Base-by-base conservation (phyloP, 1,140 invertebrate genomes). In the Ostrea edulis region DNA sequence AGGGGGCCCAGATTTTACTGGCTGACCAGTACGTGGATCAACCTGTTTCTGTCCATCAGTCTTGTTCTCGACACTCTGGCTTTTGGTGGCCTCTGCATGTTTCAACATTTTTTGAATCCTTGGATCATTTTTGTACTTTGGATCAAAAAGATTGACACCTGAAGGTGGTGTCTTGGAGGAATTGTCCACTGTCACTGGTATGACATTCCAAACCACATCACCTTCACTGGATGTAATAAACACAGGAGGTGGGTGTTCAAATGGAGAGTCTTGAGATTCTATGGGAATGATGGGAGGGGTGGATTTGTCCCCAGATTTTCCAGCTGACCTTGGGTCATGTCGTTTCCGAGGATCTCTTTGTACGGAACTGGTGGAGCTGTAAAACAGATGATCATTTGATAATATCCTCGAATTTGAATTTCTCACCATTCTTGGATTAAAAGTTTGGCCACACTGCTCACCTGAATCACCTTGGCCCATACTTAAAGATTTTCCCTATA, bases 61-160 rank as follows among this genome's bases (percentile, higher is more conserved):
- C 11, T 35, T 44, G 12, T 44, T 85, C 9, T 89, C 89, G 2
- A 71, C 55, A 44, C 65, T 65, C 62, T 84, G 82, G 0, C 51
- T 25, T 29, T 58, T 68, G n/a, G 29, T 71, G 14, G 83, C 82
- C 55, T 71, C 83, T 44, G 83, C 17, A 29, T 53, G 58, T n/a
- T 88, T 88, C 54, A 90, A 62, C 35, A 90, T 84, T 88, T 92
- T 91, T 89, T 93, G 91, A 44, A 93, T 89, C 53, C 93, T 88
- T 12, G 93, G 93, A 87, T 94, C 93, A 88, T 88, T 84, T 84
- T 91, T 91, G 71, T 89, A 93, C 44, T 86, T 77, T 9, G 88
- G 71, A 87, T 94, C 91, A 54, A 88, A 86, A 20, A 92, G 51
- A 88, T 94, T 90, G 0, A 94, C 44, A 25, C 86, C 77, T 62